Evolutionary conservation across 2,113 vertebrate genomes (phyloP).

Genomic region (Hydropotes inermis): DNA sequence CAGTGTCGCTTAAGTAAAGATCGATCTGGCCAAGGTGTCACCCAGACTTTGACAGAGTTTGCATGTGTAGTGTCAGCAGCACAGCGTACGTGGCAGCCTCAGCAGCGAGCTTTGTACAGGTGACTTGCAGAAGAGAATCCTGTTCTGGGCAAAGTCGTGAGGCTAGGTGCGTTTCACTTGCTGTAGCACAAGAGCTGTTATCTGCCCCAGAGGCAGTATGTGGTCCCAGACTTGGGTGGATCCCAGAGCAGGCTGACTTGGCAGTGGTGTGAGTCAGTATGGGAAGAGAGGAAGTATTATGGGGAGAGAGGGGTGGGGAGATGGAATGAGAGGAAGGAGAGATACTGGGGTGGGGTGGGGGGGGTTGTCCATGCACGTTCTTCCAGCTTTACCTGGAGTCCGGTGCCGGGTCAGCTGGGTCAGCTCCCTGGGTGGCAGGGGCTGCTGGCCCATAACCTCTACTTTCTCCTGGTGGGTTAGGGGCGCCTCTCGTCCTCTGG

Average conservation of each 20-base stretch:
- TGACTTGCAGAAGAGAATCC: background rate
- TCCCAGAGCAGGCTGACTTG: background rate
- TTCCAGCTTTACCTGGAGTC: background rate
- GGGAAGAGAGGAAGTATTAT: background rate
- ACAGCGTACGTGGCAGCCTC: background rate
- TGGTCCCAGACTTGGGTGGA: background rate
- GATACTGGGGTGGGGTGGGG: background rate
- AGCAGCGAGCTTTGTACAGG: background rate
- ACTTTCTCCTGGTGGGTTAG: background rate
- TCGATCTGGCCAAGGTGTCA: background rate
- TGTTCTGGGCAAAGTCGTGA: background rate
- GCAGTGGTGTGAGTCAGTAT: background rate
- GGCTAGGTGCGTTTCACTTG: background rate
- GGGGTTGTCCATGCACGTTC: background rate
- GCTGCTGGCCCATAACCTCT: no score
- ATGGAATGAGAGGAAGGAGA: background rate
- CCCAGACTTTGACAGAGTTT: background rate
- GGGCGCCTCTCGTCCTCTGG: background rate
- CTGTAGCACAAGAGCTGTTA: background rate
- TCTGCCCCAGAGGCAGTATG: background rate
- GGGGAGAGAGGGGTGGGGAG: background rate
- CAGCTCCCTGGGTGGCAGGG: background rate
- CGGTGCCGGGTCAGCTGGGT: background rate
- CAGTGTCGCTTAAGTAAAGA: background rate
- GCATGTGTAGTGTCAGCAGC: background rate